Base-by-base conservation (phyloP, 2,888 invertebrate species). In the Pollenia griseotomentosa region DNA sequence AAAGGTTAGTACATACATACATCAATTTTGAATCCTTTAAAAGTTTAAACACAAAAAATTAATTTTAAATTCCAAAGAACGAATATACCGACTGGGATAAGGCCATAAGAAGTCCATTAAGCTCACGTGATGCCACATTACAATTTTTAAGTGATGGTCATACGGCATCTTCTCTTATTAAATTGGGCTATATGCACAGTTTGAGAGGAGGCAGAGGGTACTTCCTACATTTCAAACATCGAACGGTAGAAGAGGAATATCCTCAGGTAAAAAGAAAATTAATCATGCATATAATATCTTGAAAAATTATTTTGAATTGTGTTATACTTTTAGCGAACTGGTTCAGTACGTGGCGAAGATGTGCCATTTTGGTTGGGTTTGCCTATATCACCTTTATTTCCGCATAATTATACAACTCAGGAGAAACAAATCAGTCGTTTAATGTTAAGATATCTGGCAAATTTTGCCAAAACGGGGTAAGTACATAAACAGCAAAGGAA, bases 41-140 rank as follows among this genome's bases (percentile, higher is more conserved):
- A 63, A 46, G 53, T 0, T 65, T 48, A 44, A 46, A 40, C 2
- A 14, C 61, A 63, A 53, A 44, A 51, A 61, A 0, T 59, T 8
- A 19, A 16, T 14, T 85, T 74, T 59, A 48, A 14, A 48, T 14
- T 59, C 12, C 11, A 10, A 23, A 97, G 94, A 98, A 99, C 93
- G 98, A 99, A 94, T 99, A 99, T 94, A 98, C 98, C 85, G 98
- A 99, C 93, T 99, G 99, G 98, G 98, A 97, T 93, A 95, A 96
- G 90, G 97, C 97, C 2, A 96, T 97, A 89, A 96, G 97, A 91
- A 97, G 97, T 93, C 97, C 97, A 88, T 95, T 97, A 91, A 97
- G 96, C 92, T 97, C 97, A 88, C 96, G 97, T 91, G 98, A 97
- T 93, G 97, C 96, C 78, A 96, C 97, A 33, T 94, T 98, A 87